Base-by-base conservation (phyloP, 2,888 invertebrate genomes). In the Timema podura region DNA sequence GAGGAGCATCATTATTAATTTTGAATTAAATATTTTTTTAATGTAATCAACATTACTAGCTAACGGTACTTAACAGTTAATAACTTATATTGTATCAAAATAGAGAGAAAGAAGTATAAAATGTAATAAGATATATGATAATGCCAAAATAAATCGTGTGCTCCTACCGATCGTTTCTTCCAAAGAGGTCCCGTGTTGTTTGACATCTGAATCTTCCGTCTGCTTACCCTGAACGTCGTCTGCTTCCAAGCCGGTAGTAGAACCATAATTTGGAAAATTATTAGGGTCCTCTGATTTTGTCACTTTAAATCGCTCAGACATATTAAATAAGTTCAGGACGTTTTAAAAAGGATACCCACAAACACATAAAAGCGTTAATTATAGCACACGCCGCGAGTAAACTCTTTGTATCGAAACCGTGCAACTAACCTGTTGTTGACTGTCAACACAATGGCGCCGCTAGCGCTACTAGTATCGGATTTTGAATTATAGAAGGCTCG, bases 301-400 rank as follows among this genome's bases (percentile, higher is more conserved):
- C 80, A 87, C 85, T 79, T 86, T 86, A 78, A 87, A 87, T 61
- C 86, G 81, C 79, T 87, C 86, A 73, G 86, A 84, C 87, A 87
- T 87, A 11, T 30, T 51, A 49, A 54, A 13, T 8, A 47, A 66
- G 61, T 45, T 30, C 45, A 61, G 9, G 30, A 45, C 45, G 61
- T 45, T 30, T 45, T 15, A 30, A 61, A 9, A 44, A 44, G 61
- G 45, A 61, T 45, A 30, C 30, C 1, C 30, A 30, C 30, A 30
- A 30, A 30, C 30, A 30, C 30, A 30, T 30, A 30, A 3, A 30
- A 30, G 3, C 3, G 30, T 30, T 30, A 3, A 30, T 30, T 30
- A 30, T 1, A 30, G 30, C 30, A 30, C 61, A 61, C 61, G 44
- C 61, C 45, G 61, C 45, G 30, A 44, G 61, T 61, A 61, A 61